Evolutionary conservation across 1,140 invertebrate genomes (phyloP).

Genomic region (Diabrotica undecimpunctata): DNA sequence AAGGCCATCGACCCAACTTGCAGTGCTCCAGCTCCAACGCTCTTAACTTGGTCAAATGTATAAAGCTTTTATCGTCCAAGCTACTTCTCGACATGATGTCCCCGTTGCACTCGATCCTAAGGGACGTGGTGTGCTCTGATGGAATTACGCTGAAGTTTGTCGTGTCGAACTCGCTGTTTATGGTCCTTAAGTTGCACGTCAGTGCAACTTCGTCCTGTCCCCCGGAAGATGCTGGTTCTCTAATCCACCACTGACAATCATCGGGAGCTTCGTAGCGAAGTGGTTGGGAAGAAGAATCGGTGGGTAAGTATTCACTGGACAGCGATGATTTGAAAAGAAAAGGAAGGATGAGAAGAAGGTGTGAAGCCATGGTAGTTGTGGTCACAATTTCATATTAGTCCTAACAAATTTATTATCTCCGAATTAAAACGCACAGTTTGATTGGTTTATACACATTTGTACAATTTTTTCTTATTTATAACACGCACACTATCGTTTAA

Average conservation of each 20-base stretch:
- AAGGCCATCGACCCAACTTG: constrained; percentile 74
- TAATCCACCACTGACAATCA: constrained; percentile 72
- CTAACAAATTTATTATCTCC: too few relatives aligned
- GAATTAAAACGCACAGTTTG: too few relatives aligned
- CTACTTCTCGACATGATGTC: constrained; percentile 68
- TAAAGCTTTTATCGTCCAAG: constrained; percentile 72
- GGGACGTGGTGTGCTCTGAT: constrained; percentile 74
- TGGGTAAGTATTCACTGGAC: constrained; percentile 47
- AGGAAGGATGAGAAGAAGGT: constrained; percentile 36
- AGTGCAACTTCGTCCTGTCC: constrained; percentile 68
- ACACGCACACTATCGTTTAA: too few relatives aligned
- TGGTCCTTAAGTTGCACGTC: constrained; percentile 72
- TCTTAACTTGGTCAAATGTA: constrained; percentile 71
- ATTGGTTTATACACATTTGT: too few relatives aligned
- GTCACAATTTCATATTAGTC: constrained; percentile 8
- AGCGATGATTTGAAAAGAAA: constrained; percentile 41
- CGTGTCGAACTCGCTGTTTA: constrained; percentile 79
- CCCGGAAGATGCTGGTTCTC: constrained; percentile 51
- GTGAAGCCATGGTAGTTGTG: constrained; percentile 10
- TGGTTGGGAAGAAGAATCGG: constrained; percentile 54
- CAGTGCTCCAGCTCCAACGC: constrained; percentile 80
- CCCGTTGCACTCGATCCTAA: constrained; percentile 75
- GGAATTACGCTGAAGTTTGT: constrained; percentile 85
- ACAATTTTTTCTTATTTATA: too few relatives aligned
- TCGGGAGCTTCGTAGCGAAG: constrained; percentile 76